Conservation (phyloP, 2,797 vertebrate species). For the Nannoperca australis region DNA sequence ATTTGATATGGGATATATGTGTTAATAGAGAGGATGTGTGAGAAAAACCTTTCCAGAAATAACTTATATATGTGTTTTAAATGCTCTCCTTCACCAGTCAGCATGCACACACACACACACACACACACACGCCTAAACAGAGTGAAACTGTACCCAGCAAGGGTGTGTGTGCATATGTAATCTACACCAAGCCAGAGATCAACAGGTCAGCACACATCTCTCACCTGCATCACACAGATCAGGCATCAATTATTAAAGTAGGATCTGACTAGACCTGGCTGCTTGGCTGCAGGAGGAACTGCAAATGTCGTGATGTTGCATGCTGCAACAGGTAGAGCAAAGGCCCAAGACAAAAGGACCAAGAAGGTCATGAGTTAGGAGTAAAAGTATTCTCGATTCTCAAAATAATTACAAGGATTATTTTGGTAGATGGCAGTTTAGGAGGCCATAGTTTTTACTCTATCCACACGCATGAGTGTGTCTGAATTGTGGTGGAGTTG, state of each 20-base stretch:
- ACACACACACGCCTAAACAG: conserved; percentile 1
- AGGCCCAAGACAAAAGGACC: background rate
- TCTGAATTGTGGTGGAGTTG: background rate
- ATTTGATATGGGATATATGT: conserved; percentile 19
- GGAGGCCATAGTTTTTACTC: background rate
- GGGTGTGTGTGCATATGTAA: conserved; percentile 67
- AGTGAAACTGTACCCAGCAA: conserved; percentile 64
- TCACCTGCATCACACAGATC: conserved; percentile 68
- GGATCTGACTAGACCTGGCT: conserved; percentile 41
- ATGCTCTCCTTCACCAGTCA: conserved; percentile 18
- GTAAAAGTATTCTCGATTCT: background rate
- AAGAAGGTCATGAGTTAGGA: conserved; percentile 37
- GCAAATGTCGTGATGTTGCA: conserved; percentile 21
- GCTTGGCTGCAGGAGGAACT: conserved; percentile 29
- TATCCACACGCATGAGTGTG: background rate
- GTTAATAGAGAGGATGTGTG: conserved; percentile 9
- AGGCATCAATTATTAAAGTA: conserved; percentile 76
- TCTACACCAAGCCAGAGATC: conserved; percentile 72
- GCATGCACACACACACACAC: too few relatives aligned
- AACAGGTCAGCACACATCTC: conserved; percentile 74
- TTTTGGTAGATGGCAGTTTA: background rate
- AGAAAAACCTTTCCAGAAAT: background rate
- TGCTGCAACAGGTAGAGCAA: conserved; percentile 8
- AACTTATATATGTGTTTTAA: background rate
- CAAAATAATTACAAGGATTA: background rate